Evolutionary conservation across 2,113 vertebrate species (phyloP).

Genomic region (Penelope pileata): DNA sequence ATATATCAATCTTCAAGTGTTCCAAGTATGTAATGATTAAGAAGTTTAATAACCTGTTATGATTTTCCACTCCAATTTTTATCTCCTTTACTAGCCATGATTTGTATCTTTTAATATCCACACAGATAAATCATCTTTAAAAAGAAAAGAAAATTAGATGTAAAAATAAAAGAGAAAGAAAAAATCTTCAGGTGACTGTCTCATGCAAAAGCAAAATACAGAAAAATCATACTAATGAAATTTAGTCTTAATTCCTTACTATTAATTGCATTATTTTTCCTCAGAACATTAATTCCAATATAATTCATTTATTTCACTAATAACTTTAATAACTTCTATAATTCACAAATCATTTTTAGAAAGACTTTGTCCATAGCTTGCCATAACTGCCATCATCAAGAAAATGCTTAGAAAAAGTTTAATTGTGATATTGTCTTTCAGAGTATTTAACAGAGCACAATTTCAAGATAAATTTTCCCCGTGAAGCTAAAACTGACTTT

Average conservation of each 20-base stretch:
- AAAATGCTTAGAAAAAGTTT: no score
- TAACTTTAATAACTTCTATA: neutral
- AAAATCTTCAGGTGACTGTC: neutral
- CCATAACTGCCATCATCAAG: neutral
- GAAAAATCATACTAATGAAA: neutral
- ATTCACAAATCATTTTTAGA: neutral
- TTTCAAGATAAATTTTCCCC: no score
- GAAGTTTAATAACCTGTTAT: neutral
- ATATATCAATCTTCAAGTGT: neutral
- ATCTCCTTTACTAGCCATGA: neutral
- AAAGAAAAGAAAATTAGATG: neutral
- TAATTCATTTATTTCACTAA: neutral
- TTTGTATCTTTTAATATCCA: neutral
- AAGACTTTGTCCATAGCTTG: neutral
- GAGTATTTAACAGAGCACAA: no score
- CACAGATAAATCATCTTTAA: neutral
- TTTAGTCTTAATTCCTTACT: neutral
- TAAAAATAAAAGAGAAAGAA: neutral
- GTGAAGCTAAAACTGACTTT: no score
- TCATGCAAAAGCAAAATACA: neutral
- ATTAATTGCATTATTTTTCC: fast-evolving
- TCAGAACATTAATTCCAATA: neutral
- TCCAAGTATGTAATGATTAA: neutral
- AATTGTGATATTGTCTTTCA: no score
- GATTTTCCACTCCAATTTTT: neutral